A percentile compares a stretch with the other conserved stretches of the same genome.
phyloP scores from a whole-genome alignment of 2,113 vertebrate species.

The Platycercus adscitus region DNA sequence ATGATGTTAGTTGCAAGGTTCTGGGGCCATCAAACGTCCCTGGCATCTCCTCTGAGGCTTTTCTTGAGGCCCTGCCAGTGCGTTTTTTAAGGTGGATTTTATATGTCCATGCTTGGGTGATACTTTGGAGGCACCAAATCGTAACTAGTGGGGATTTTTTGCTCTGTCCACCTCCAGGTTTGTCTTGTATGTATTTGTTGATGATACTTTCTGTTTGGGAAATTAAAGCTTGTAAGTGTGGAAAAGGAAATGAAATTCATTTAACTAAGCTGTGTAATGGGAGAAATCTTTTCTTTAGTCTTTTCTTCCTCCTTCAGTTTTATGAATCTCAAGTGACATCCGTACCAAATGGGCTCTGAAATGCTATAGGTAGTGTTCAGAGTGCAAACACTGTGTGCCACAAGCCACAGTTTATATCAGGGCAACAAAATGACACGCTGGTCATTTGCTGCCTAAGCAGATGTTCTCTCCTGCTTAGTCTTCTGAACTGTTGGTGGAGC shows the following conservation, averaged over 20 bases:
- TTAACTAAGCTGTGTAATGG: neutral
- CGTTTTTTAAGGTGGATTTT: neutral
- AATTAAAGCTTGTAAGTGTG: neutral
- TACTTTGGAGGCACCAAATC: neutral
- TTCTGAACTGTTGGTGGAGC: neutral
- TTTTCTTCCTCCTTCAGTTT: neutral
- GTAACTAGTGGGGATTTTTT: neutral
- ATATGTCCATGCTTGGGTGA: neutral
- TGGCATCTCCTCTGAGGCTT: neutral
- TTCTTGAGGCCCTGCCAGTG: neutral
- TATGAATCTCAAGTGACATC: neutral
- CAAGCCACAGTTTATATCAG: neutral
- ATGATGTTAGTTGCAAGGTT: neutral
- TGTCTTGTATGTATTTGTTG: neutral
- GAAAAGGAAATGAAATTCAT: neutral
- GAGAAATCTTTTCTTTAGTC: neutral
- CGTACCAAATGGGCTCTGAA: neutral
- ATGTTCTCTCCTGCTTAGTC: neutral
- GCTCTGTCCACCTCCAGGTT: neutral
- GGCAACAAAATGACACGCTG: neutral
- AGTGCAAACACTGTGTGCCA: neutral
- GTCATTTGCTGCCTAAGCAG: neutral
- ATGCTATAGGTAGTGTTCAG: neutral
- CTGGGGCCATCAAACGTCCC: neutral
- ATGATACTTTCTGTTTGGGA: neutral